phyloP scores from a whole-genome alignment of 2,113 vertebrate species.

The Picathartes gymnocephalus region DNA sequence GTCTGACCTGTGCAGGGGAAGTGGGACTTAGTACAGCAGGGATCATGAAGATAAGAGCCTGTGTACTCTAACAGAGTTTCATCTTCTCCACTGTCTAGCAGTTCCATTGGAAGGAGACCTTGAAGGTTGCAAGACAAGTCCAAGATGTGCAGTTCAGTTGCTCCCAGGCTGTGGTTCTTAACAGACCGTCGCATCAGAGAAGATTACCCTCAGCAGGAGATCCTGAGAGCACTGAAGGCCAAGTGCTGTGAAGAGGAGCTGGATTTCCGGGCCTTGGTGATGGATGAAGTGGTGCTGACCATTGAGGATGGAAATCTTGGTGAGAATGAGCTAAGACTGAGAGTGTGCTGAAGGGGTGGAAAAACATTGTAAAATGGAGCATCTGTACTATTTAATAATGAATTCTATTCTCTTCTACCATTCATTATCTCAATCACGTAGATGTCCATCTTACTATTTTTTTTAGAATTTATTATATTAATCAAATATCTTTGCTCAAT shows the following conservation, averaged over 20 bases:
- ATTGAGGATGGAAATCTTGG: constrained; percentile 80
- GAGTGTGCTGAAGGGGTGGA: not conserved
- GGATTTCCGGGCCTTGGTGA: constrained; percentile 76
- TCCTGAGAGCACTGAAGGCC: constrained; percentile 75
- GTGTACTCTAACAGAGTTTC: constrained; percentile 13
- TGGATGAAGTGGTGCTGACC: constrained; percentile 81
- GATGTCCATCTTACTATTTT: not conserved
- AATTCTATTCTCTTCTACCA: not conserved
- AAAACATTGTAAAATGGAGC: not conserved
- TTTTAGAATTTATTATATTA: not conserved
- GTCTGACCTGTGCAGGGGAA: not conserved
- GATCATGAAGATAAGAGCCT: not conserved
- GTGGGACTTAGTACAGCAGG: not conserved
- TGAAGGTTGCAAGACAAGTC: constrained; percentile 37
- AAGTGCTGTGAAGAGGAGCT: constrained; percentile 81
- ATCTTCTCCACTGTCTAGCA: constrained; percentile 43
- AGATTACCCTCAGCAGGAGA: constrained; percentile 82
- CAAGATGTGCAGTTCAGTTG: constrained; percentile 81
- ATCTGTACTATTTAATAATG: not conserved
- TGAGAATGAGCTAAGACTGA: constrained; percentile 53
- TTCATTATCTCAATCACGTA: not conserved
- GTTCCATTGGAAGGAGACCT: constrained; percentile 37
- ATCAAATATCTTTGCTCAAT: not conserved
- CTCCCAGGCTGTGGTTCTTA: constrained; percentile 79
- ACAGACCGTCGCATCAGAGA: constrained; percentile 82